Evolutionary conservation across 2,888 invertebrate genomes (phyloP).

Genomic region (Autographa gamma): DNA sequence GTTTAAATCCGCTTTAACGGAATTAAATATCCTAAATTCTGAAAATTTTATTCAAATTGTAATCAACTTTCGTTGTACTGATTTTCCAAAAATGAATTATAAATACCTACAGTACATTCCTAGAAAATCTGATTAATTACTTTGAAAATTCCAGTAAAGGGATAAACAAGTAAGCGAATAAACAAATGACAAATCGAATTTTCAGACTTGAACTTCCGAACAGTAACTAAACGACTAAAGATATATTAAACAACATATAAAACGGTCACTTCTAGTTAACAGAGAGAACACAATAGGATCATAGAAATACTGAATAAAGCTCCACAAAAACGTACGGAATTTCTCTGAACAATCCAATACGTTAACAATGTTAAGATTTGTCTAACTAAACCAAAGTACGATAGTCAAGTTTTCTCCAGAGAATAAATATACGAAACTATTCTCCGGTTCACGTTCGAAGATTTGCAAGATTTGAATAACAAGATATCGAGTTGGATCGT

Average conservation of each 20-base stretch:
- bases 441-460: slow-evolving; percentile 2
- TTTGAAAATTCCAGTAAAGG: neutral
- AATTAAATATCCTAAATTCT: neutral
- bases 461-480: slow-evolving; percentile 29
- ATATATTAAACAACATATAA: no score
- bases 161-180: no score
- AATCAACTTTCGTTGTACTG: no score
- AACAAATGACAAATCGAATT: no score
- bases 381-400: neutral
- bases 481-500: slow-evolving; percentile 18
- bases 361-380: neutral
- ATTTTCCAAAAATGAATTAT: neutral
- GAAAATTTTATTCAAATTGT: neutral
- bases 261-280: no score
- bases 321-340: neutral
- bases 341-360: neutral
- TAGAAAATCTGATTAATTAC: neutral
- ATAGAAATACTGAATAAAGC: neutral
- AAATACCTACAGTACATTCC: neutral
- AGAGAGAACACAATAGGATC: no score
- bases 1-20: neutral
- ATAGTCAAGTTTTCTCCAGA: neutral
- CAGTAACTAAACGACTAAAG: no score
- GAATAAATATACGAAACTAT: slow-evolving; percentile 7
- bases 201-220: no score